Evolutionary conservation across 2,797 vertebrate genomes (phyloP), one percentile per base, ranked within the genome.

Genomic region (Aplochiton taeniatus): DNA sequence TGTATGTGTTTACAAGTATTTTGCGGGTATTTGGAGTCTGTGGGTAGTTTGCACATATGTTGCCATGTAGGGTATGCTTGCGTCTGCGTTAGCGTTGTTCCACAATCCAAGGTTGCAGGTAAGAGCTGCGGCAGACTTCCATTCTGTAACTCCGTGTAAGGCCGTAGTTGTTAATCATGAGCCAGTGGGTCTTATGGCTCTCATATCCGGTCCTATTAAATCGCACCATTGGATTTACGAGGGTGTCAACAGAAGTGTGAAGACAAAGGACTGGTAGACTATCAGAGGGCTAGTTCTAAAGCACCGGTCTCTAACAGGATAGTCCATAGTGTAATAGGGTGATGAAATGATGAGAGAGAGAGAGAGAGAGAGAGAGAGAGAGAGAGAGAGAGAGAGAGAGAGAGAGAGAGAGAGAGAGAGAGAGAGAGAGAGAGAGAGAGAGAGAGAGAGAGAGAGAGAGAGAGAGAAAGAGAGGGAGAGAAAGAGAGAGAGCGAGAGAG

Each of bases 101-200:
- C 47, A 7, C 31, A 6, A 6, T 31, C 31, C 2, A 6, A 31
- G 31, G 31, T 31, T 6, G 31, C 31, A 6, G 31, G 31, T 31
- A 6, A 31, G 31, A 31, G 31, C 31, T 31, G 31, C 31, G 2
- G 31, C 31, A 2, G 3, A 6, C 6, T 6, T 31, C 31, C 31
- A 6, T 31, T 31, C 31, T 31, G 31, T 31, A 31, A 2, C 31
- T 2, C 31, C 31, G 31, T 3, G 31, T 6, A 6, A 6, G 2
- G 31, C 31, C 31, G 52, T 45, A 7, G 20, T 18, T 18, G 74
- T 77, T 80, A 65, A 76, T 75, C 66, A 74, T 44, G 57, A 18
- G 8, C 12, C 13, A n/a, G 19, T 41, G 61, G 63, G 58, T 50
- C 57, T 71, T 65, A 51, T 9, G 48, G 61, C 63, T 70, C 48